These are phyloP conservation scores for Propithecus perrieri DNA, from an alignment of 2,797 vertebrate species.

Conservation along the genomic window DNA sequence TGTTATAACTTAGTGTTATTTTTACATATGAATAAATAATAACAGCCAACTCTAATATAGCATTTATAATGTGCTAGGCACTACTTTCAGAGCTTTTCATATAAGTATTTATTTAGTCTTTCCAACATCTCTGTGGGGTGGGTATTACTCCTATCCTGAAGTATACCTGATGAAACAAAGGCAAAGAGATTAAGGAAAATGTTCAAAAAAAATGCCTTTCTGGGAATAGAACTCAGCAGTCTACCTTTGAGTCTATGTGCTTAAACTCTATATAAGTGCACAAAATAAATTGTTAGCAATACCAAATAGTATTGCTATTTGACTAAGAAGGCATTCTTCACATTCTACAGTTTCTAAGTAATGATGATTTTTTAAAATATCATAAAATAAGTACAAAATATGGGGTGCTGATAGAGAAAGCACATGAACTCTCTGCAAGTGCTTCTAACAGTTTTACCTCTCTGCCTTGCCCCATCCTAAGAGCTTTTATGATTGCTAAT, in stretches of 20 bases:
- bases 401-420: background rate
- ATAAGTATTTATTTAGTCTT: background rate
- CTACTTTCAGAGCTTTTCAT: background rate
- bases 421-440: background rate
- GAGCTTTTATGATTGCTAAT: conserved; percentile 63
- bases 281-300: background rate
- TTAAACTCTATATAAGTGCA: background rate
- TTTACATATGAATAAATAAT: background rate
- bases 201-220: background rate
- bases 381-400: background rate
- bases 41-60: background rate
- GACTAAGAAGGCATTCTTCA: background rate
- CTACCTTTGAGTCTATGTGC: background rate
- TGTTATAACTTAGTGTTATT: background rate
- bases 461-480: background rate
- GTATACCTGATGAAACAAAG: background rate
- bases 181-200: background rate
- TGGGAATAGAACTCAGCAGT: background rate
- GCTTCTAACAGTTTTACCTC: conserved; percentile 19
- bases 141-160: background rate
- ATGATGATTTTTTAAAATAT: background rate
- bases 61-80: background rate
- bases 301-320: background rate
- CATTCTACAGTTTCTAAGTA: background rate
- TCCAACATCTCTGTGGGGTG: background rate